phyloP scores from a whole-genome alignment of 1,140 invertebrate genomes.

The Lordiphosa stackelbergi region DNA sequence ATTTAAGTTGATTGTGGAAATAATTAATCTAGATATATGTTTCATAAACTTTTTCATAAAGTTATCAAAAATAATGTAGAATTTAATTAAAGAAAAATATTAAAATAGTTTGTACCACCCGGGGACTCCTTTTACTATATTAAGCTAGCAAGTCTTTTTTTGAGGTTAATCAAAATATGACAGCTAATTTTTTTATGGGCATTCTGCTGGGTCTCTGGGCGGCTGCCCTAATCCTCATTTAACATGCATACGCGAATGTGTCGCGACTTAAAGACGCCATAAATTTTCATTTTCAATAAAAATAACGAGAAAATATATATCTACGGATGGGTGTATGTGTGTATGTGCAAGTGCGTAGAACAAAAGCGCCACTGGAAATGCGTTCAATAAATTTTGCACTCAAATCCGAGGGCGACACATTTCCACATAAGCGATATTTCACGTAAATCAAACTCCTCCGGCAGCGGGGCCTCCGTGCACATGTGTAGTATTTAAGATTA shows the following conservation, averaged over 20 bases:
- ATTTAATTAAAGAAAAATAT: too few species aligned
- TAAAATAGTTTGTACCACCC: not conserved
- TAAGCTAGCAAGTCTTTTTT: slow-evolving; percentile 12
- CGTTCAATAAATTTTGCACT: slow-evolving; percentile 68
- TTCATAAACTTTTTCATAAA: too few species aligned
- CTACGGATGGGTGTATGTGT: slow-evolving; percentile 13
- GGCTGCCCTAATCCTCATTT: slow-evolving; percentile 60
- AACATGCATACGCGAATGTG: slow-evolving; percentile 68
- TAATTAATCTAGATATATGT: too few species aligned
- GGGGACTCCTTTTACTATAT: not conserved
- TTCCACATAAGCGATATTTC: slow-evolving; percentile 73
- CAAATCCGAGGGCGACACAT: slow-evolving; percentile 51
- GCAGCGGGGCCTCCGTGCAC: slow-evolving; percentile 7
- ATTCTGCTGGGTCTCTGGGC: slow-evolving; percentile 1
- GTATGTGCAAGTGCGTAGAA: slow-evolving; percentile 46
- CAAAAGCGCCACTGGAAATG: slow-evolving; percentile 45
- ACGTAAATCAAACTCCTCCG: slow-evolving; percentile 64
- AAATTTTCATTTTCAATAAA: slow-evolving; percentile 73
- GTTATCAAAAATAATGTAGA: too few species aligned
- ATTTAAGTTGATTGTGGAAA: too few species aligned
- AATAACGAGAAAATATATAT: slow-evolving; percentile 51
- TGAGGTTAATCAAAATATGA: slow-evolving; percentile 48
- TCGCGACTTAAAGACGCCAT: slow-evolving; percentile 69
- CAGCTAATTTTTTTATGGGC: slow-evolving; percentile 58
- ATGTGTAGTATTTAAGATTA: slow-evolving; percentile 48